Evolutionary conservation across 2,797 vertebrate species (phyloP), one percentile per base, ranked within the genome.

Genomic region (Pipistrellus nathusii): DNA sequence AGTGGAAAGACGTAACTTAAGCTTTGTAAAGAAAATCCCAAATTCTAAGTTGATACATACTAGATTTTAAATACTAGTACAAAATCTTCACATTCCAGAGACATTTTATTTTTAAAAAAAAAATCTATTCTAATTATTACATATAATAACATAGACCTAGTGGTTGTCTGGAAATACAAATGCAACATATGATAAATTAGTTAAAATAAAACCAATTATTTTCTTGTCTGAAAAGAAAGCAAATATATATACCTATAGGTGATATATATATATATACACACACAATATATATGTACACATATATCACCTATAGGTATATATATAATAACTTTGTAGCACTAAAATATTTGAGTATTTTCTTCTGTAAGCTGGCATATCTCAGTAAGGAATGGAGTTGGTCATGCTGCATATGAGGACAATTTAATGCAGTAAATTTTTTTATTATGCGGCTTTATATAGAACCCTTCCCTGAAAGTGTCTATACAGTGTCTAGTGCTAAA

Each of bases 101-200:
- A 96, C 77, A 92, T 23, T 23, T 80, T 71, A 25, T 21, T 78
- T 78, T 72, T 77, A 62, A 91, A 93, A 85, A 93, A 85, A 92
- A 85, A 69, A 57, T 66, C 25, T 78, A 44, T 87, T 89, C 14
- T 83, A 93, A 81, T 62, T 87, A 84, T 86, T 81, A 81, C 8
- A 76, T 25, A n/a, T n/a, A n/a, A n/a, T n/a, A 94, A 68, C 82
- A 32, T 51, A 53, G 2, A 81, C 3, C 9, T 64, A 51, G 11
- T 81, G 30, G 30, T 46, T 71, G 20, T 64, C 51, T 80, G 59
- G 18, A 80, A 94, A 95, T 21, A 72, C 66, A 15, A 88, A 73
- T 62, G 12, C 23, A 80, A 75, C 15, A 71, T 84, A 76, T 15
- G 55, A 85, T 41, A 96, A 59, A 76, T 48, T 78, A 44, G 27